A percentile compares a stretch with the other conserved stretches of the same genome.
phyloP scores from a whole-genome alignment of 2,888 invertebrate genomes.

The Zygothrica quintamaculata region DNA sequence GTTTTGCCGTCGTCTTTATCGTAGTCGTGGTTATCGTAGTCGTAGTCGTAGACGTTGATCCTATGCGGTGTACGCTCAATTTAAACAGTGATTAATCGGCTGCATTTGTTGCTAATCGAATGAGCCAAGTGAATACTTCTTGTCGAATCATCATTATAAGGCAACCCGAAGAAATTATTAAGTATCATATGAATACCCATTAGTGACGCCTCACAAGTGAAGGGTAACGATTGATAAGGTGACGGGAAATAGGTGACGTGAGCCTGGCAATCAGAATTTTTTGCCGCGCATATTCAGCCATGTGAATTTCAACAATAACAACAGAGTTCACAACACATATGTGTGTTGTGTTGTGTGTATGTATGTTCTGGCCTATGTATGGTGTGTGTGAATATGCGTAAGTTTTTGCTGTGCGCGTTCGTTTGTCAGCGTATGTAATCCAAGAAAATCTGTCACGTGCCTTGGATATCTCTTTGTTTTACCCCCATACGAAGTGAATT shows the following conservation, averaged over 20 bases:
- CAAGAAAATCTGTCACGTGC: conserved; percentile 76
- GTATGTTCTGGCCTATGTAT: too few species aligned
- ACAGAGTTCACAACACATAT: conserved; percentile 33
- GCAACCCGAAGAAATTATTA: conserved; percentile 30
- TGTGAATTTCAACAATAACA: conserved; percentile 55
- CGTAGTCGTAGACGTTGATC: conserved; percentile 30
- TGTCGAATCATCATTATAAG: conserved; percentile 26
- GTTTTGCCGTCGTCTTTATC: conserved; percentile 16
- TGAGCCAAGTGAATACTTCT: conserved; percentile 50
- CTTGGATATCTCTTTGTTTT: conserved; percentile 72
- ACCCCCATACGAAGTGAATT: conserved; percentile 56
- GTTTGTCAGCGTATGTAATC: conserved; percentile 61
- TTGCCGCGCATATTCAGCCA: conserved; percentile 48
- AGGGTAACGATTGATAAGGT: conserved; percentile 15
- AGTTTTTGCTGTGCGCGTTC: conserved; percentile 26
- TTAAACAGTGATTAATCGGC: conserved; percentile 58
- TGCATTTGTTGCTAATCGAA: conserved; percentile 49
- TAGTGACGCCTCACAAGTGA: conserved; percentile 23
- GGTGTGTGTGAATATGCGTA: conserved; percentile 28
- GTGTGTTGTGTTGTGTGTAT: too few species aligned
- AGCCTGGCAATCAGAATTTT: conserved; percentile 46
- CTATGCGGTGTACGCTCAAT: conserved; percentile 48
- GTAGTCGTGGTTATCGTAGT: conserved; percentile 12
- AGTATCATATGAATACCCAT: conserved; percentile 44
- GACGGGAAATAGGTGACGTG: conserved; percentile 25